Evolutionary conservation across 2,888 invertebrate genomes (phyloP), one percentile per base, ranked within the genome.

Genomic region (Nemurella pictetii): DNA sequence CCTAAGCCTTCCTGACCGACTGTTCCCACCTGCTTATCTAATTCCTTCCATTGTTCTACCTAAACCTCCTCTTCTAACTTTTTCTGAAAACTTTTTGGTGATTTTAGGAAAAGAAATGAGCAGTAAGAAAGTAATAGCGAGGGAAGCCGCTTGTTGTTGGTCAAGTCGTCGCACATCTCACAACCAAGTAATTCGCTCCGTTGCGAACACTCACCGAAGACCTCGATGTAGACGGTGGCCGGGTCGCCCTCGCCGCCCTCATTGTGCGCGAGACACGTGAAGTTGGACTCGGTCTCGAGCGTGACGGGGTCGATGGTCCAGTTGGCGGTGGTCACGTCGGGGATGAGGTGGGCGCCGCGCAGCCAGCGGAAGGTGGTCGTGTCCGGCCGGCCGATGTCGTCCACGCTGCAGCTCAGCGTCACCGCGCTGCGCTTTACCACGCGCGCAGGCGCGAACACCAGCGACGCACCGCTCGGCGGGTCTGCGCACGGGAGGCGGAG

Each of bases 201-300:
- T 32, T 36, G 35, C 28, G 25, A 28, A 84, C 84, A 88, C 90
- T 91, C 90, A 94, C 94, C 94, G 87, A 93, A 92, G 82, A 96
- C 95, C 88, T 95, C 93, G 88, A 96, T 93, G 88, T 93, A 93
- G 84, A 94, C 93, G 55, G 93, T 93, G 28, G 94, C 95, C 80
- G 93, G 92, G 85, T 93, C 92, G 83, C 96, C 95, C 87, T 95
- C 94, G 0, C 98, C 98, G 0, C 97, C 97, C 15, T 95, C 94
- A 90, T 97, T 98, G 90, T 93, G 93, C 0, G 97, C 97, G 87
- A 95, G 93, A 89, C 98, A 98, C 0, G 96, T 95, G 91, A 97
- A 98, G 92, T 96, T 97, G 88, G 96, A 96, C 86, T 96, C 93
- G 83, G 96, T 96, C 89, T 96, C 95, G 87, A 98, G 91, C 15